A percentile compares a stretch with the other conserved stretches of the same genome.
Conservation (phyloP, 2,113 vertebrate genomes). For the Malurus cyaneus region DNA sequence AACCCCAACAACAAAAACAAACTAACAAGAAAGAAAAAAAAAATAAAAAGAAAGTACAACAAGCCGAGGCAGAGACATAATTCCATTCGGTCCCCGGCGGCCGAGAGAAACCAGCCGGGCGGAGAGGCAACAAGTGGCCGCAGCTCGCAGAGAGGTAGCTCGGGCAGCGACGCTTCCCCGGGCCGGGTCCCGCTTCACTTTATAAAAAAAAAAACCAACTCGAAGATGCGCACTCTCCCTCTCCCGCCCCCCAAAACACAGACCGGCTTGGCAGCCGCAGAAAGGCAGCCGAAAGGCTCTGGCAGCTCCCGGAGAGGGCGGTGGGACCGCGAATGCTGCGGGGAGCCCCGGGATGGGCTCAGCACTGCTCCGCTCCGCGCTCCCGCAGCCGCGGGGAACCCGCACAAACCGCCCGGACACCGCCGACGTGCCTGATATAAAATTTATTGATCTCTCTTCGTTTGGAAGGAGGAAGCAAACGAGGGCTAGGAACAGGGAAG, state of each 20-base stretch:
- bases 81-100: background rate
- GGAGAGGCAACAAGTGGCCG: slow-evolving; percentile 44
- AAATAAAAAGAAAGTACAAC: background rate
- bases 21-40: background rate
- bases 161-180: background rate
- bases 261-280: rapidly evolving
- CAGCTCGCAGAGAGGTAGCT: background rate
- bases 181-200: rapidly evolving
- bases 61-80: background rate
- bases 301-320: no score
- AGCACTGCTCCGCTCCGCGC: background rate
- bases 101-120: background rate
- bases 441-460: slow-evolving; percentile 69
- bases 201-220: background rate
- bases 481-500: background rate
- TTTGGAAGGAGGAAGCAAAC: background rate
- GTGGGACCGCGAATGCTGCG: background rate
- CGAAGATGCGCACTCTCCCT: rapidly evolving
- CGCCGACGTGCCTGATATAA: slow-evolving; percentile 50
- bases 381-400: background rate
- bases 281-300: rapidly evolving
- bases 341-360: background rate
- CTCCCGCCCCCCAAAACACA: background rate
- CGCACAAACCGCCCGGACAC: slow-evolving; percentile 51
- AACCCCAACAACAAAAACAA: no score